These are phyloP conservation scores for Amphibalanus amphitrite DNA, from an alignment of 1,140 invertebrate species.

Conservation along the genomic window DNA sequence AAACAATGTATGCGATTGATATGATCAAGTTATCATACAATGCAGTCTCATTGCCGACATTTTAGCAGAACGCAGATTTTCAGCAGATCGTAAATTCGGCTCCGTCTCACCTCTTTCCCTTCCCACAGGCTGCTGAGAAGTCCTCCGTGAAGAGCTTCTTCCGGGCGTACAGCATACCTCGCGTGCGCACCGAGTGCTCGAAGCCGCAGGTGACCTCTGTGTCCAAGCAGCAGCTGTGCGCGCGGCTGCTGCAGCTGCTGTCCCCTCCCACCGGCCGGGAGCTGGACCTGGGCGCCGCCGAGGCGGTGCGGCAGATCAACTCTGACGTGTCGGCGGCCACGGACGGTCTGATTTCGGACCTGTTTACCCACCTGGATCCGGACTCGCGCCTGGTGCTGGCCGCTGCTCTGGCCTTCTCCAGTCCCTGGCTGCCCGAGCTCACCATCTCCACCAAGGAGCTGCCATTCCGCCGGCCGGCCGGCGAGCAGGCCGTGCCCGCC, in stretches of 20 bases:
- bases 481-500: background rate
- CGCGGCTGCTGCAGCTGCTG: background rate
- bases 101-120: too few species aligned
- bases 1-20: too few species aligned
- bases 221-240: background rate
- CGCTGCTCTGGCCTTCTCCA: background rate
- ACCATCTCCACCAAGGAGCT: background rate
- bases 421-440: background rate
- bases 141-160: background rate
- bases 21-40: too few species aligned
- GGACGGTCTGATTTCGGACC: background rate
- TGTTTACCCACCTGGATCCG: background rate
- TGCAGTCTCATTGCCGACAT: too few species aligned
- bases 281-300: background rate
- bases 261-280: background rate
- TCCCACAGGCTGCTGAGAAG: background rate
- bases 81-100: too few species aligned
- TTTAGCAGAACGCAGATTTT: too few species aligned
- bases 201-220: background rate
- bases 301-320: background rate
- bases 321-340: background rate
- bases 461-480: background rate
- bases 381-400: background rate
- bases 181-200: background rate
- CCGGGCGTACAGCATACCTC: background rate